Conservation (phyloP, 2,113 vertebrate genomes). For the Acanthisitta chloris region DNA sequence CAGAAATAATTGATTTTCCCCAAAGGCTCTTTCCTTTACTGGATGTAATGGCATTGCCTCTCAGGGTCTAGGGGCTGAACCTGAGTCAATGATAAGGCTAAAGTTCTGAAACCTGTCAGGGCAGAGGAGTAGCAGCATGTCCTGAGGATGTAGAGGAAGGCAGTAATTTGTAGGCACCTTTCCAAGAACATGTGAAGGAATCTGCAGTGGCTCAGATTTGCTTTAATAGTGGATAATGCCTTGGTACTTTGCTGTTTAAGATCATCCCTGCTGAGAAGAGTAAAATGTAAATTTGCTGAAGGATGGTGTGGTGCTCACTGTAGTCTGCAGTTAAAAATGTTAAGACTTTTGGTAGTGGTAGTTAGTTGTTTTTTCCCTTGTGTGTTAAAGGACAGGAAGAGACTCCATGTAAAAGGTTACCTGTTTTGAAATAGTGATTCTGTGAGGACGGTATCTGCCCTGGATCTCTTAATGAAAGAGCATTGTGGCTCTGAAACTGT, state of each 20-base stretch:
- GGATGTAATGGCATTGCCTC: neutral
- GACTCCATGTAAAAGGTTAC: neutral
- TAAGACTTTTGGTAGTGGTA: neutral
- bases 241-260: neutral
- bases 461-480: neutral
- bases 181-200: neutral
- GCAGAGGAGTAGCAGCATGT: neutral
- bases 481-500: neutral
- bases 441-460: neutral
- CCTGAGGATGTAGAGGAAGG: neutral
- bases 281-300: neutral
- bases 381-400: neutral
- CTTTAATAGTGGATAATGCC: neutral
- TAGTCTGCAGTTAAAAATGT: neutral
- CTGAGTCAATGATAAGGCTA: neutral
- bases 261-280: neutral
- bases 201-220: neutral
- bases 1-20: neutral
- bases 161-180: neutral
- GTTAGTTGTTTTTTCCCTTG: neutral
- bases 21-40: neutral
- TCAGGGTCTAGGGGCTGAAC: neutral
- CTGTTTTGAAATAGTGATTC: neutral
- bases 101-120: neutral
- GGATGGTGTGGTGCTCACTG: neutral